A percentile compares a stretch with the other conserved stretches of the same genome.
Conservation (phyloP, 64 coral and sea anemone species). For the Pocillopora damicornis region DNA sequence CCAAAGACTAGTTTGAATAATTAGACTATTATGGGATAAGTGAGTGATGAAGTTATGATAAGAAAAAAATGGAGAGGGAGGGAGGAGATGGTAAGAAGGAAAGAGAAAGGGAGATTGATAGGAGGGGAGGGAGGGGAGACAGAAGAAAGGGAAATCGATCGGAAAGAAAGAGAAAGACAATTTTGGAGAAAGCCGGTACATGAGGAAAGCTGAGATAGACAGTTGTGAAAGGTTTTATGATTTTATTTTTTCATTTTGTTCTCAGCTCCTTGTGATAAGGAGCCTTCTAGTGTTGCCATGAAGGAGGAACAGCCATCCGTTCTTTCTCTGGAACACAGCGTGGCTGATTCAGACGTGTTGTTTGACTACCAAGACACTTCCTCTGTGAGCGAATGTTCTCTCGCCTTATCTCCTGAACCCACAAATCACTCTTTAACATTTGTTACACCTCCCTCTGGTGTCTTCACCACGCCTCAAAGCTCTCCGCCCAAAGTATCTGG, state of each 20-base stretch:
- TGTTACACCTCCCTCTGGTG: conserved; percentile 14
- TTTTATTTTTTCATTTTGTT: background rate
- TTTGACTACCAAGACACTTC: background rate
- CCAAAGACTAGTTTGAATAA: no score
- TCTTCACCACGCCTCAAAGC: conserved; percentile 4
- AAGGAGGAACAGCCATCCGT: background rate
- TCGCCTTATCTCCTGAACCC: background rate
- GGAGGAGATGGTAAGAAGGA: no score
- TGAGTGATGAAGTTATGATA: no score
- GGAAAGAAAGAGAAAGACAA: no score
- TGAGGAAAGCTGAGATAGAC: no score
- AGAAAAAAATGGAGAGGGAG: no score
- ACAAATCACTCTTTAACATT: conserved; percentile 13
- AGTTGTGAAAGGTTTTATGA: background rate
- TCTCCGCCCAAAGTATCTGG: background rate
- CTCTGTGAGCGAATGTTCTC: background rate
- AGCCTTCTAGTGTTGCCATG: background rate
- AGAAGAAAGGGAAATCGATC: no score
- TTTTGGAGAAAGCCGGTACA: no score
- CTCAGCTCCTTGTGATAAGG: background rate
- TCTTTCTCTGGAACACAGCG: background rate
- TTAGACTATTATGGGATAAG: no score
- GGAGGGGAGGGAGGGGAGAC: no score
- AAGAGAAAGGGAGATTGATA: no score
- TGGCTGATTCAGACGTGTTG: background rate